These are phyloP conservation scores for Anolis sagrei DNA, from an alignment of 2,113 vertebrate species.

Conservation along the genomic window DNA sequence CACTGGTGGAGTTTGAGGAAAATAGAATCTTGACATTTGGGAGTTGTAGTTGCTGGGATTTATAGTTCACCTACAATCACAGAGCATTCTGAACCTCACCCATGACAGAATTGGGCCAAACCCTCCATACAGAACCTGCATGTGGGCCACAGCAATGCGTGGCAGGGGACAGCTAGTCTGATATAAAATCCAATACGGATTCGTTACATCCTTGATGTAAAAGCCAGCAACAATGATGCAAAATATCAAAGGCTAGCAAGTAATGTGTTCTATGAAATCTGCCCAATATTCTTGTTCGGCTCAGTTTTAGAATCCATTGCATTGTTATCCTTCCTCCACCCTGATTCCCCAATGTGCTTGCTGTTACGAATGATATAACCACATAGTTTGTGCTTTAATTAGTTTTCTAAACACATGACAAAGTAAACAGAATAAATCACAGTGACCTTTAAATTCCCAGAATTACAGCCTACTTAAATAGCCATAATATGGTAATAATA, in stretches of 20 bases:
- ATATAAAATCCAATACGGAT: no score
- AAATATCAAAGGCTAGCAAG: not conserved
- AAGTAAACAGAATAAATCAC: conserved; percentile 78
- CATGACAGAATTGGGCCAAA: no score
- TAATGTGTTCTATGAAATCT: conserved; percentile 28
- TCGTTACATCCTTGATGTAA: no score
- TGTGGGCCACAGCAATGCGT: no score
- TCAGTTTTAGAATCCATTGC: conserved; percentile 43
- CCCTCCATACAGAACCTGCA: no score
- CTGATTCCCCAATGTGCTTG: not conserved
- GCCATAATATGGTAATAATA: conserved; percentile 79
- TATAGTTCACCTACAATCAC: no score
- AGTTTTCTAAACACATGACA: conserved; percentile 77
- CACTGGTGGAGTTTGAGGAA: no score
- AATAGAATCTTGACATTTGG: no score
- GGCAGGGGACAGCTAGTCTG: no score
- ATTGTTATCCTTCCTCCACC: not conserved
- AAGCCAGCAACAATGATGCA: not conserved
- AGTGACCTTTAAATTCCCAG: conserved; percentile 79
- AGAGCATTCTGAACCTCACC: no score
- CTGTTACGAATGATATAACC: conserved; percentile 60
- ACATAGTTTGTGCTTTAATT: conserved; percentile 75
- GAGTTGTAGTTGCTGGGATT: no score
- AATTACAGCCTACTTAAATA: conserved; percentile 77
- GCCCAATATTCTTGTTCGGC: conserved; percentile 28